phyloP scores from a whole-genome alignment of 2,888 invertebrate species.

The Synanthedon vespiformis region DNA sequence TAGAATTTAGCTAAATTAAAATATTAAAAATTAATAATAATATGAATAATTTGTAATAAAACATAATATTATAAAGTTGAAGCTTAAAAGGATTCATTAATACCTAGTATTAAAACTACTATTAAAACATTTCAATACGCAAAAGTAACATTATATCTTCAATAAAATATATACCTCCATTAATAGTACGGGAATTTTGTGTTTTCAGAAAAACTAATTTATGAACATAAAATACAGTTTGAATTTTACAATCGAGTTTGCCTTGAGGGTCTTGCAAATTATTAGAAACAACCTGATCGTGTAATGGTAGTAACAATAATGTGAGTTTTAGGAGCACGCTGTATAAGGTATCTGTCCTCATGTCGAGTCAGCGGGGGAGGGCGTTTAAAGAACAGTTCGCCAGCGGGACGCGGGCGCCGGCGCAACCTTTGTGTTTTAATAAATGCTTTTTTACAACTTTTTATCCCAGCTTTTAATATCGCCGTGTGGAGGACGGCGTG shows the following conservation, averaged over 20 bases:
- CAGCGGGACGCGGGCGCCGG: slow-evolving; percentile 62
- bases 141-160: no score
- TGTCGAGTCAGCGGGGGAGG: slow-evolving; percentile 44
- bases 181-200: no score
- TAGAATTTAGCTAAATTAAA: no score
- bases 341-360: slow-evolving; percentile 21
- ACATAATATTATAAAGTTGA: no score
- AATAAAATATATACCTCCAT: neutral
- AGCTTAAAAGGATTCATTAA: no score
- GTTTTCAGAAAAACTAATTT: no score
- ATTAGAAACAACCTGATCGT: neutral
- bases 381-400: slow-evolving; percentile 45
- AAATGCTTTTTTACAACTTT: slow-evolving; percentile 9
- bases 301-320: no score
- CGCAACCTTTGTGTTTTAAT: slow-evolving; percentile 43
- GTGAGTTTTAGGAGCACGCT: slow-evolving; percentile 14
- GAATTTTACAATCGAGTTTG: neutral
- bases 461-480: slow-evolving; percentile 12
- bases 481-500: slow-evolving; percentile 6
- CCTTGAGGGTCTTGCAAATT: neutral
- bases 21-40: no score
- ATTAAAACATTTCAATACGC: no score
- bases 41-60: no score
- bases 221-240: neutral
- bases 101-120: no score